Evolutionary conservation across 2,797 vertebrate species (phyloP), one percentile per base, ranked within the genome.

Genomic region (Tamandua tetradactyla): DNA sequence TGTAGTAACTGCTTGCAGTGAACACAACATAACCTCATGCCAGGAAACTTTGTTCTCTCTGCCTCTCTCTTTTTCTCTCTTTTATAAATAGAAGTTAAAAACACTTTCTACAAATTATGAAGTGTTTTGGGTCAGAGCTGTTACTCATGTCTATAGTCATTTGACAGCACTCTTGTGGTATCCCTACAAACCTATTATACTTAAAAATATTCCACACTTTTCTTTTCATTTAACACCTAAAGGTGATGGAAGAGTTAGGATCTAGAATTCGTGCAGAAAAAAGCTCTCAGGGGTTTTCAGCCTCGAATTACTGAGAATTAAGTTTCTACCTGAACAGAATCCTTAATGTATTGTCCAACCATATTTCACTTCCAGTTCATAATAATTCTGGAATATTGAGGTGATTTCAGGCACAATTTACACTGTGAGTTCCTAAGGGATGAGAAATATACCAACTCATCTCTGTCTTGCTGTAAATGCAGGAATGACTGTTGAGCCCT

Each of bases 161-260:
- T 83, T 95, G 69, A 52, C 12, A 75, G 30, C 42, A 91, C 49
- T n/a, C 57, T 79, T 88, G 49, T 55, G 68, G 64, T 89, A 25
- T 82, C 84, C 75, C 97, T 96, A 95, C 95, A 95, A 92, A 95
- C 95, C 64, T 94, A 85, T 84, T 97, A 64, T 87, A 87, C 12
- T 88, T 90, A 62, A 75, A 82, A 75, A 82, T 76, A 79, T 20
- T 84, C 79, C 25, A 66, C 2, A 27, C 10, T 82, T 92, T 69
- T 79, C 32, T 94, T 87, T 86, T 82, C n/a, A 49, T 35, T 86
- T 91, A 40, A 37, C 40, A 82, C 1, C 17, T 57, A 25, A 84
- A 17, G 27, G 1, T 15, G 12, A 0, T 35, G 8, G 10, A 57
- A 32, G 84, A 55, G 6, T 79, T 57, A 75, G 57, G 22, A 42